phyloP scores from a whole-genome alignment of 2,797 vertebrate genomes.

The Rhynchonycteris naso region DNA sequence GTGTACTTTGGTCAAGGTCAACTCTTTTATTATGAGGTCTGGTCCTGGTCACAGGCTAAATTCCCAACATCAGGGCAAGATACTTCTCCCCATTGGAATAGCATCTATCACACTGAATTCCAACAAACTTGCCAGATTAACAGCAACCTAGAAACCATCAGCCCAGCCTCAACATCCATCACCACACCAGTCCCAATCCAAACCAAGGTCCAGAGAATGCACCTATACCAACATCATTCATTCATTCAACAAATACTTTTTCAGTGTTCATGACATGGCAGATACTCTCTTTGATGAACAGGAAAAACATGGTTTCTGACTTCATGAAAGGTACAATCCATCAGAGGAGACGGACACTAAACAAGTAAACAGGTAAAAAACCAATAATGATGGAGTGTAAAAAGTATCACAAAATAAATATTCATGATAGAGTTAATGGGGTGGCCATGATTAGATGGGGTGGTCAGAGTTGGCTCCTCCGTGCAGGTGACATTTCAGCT shows the following conservation, averaged over 20 bases:
- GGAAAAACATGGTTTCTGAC: background rate
- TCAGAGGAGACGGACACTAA: background rate
- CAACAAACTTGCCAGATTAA: background rate
- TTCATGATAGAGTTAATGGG: background rate
- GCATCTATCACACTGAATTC: background rate
- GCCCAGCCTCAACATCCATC: background rate
- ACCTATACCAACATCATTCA: background rate
- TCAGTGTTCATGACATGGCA: background rate
- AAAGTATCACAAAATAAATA: constrained; percentile 21
- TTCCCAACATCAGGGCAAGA: background rate
- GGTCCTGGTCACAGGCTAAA: background rate
- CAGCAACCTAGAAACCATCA: background rate
- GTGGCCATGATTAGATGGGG: background rate
- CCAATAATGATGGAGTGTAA: background rate
- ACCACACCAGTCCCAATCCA: background rate
- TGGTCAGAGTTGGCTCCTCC: background rate
- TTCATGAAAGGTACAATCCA: background rate
- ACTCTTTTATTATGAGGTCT: background rate
- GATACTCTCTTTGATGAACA: background rate
- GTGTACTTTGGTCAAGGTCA: background rate
- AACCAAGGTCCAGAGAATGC: background rate
- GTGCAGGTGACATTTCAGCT: background rate
- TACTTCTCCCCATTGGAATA: background rate
- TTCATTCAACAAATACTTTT: background rate
- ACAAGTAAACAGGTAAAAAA: constrained; percentile 21